A percentile compares a stretch with the other conserved stretches of the same genome.
These are phyloP conservation scores for Eucidaris tribuloides DNA, from an alignment of 35 echinoderm and acorn worm species.

Conservation along the genomic window DNA sequence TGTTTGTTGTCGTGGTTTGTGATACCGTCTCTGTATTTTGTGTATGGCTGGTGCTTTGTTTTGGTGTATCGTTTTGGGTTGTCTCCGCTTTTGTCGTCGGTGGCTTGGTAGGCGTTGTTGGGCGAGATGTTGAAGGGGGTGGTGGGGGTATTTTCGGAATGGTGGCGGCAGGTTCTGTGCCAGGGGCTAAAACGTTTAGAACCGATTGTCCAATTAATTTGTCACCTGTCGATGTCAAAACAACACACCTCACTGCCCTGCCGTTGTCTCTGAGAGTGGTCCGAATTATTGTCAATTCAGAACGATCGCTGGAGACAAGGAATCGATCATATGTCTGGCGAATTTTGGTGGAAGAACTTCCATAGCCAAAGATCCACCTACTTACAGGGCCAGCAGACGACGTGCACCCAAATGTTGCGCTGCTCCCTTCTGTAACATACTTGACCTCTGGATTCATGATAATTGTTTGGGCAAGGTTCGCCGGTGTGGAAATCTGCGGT, in stretches of 20 bases:
- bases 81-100: too few relatives aligned
- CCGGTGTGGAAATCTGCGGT: not conserved
- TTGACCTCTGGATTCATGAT: not conserved
- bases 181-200: not conserved
- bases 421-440: slow-evolving; percentile 7
- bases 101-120: too few relatives aligned
- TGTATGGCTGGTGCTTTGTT: too few relatives aligned
- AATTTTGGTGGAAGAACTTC: not conserved
- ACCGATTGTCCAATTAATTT: not conserved
- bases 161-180: not conserved
- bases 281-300: slow-evolving; percentile 3
- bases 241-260: not conserved
- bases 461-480: not conserved
- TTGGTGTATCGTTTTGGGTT: too few relatives aligned
- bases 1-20: too few relatives aligned
- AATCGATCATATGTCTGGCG: not conserved
- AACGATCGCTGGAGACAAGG: not conserved
- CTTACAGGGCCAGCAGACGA: not conserved
- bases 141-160: not conserved
- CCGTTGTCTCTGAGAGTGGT: not conserved
- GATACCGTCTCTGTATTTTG: too few relatives aligned
- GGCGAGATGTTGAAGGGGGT: not conserved
- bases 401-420: not conserved
- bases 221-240: not conserved
- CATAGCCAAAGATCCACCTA: slow-evolving; percentile 2